Conservation (phyloP, 30 jellyfish, hydroid and myxozoan genomes). For the Turritopsis rubra region DNA sequence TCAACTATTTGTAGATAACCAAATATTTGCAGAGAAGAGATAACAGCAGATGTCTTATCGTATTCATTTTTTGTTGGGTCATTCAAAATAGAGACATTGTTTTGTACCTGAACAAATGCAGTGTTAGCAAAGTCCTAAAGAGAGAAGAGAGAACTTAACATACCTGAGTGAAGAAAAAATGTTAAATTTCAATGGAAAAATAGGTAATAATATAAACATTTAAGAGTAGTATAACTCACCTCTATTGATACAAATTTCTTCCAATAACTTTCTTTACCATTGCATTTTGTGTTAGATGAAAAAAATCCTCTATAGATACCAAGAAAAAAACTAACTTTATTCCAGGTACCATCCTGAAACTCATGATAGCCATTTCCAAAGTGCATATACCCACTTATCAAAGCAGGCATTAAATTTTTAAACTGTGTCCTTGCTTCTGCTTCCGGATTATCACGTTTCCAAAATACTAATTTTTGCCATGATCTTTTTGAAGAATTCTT, state of each 20-base stretch:
- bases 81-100: background rate
- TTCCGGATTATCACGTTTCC: background rate
- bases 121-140: background rate
- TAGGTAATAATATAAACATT: too few species aligned
- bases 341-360: background rate
- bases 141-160: background rate
- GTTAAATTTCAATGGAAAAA: too few species aligned
- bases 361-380: background rate
- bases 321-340: background rate
- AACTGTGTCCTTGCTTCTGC: background rate
- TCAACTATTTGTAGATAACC: background rate
- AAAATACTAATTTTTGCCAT: background rate
- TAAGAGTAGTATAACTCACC: background rate
- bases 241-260: background rate
- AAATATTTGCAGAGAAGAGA: background rate
- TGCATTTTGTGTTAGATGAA: background rate
- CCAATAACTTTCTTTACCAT: background rate
- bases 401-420: background rate
- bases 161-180: too few species aligned
- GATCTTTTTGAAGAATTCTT: background rate
- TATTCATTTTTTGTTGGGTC: background rate
- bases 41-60: background rate
- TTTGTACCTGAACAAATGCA: background rate
- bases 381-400: background rate
- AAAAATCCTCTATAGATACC: background rate